phyloP scores from a whole-genome alignment of 2,888 invertebrate genomes.

The Anthophora plumipes region DNA sequence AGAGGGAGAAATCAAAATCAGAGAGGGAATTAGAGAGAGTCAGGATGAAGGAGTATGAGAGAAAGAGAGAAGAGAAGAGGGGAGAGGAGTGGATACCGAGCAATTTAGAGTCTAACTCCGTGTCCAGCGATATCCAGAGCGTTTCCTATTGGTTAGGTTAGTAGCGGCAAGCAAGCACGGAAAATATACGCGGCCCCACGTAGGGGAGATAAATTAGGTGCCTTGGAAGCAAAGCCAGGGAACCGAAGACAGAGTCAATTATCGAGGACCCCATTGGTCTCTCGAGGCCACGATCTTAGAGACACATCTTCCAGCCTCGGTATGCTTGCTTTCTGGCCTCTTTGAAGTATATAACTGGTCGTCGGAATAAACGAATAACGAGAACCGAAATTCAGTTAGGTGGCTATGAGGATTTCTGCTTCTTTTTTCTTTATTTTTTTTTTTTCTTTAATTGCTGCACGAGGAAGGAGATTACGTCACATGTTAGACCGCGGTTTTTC shows the following conservation, averaged over 20 bases:
- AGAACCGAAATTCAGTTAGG: conserved; percentile 30
- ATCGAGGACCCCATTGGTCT: conserved; percentile 75
- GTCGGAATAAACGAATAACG: conserved; percentile 43
- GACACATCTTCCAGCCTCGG: conserved; percentile 64
- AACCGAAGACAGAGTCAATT: conserved; percentile 79
- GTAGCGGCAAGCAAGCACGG: conserved; percentile 50
- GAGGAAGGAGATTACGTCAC: too few species aligned
- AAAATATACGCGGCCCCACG: conserved; percentile 71
- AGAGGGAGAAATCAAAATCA: too few species aligned
- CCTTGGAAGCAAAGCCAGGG: conserved; percentile 68
- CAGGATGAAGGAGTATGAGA: background rate
- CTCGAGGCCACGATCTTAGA: conserved; percentile 64
- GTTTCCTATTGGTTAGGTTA: conserved; percentile 16
- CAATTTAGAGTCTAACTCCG: conserved; percentile 65
- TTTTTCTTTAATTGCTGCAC: too few species aligned
- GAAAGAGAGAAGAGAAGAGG: conserved; percentile 40
- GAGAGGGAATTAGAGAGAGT: too few species aligned
- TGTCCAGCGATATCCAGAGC: conserved; percentile 60
- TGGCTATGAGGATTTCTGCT: too few species aligned
- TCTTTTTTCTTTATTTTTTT: too few species aligned
- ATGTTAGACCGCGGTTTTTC: too few species aligned
- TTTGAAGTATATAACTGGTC: conserved; percentile 43
- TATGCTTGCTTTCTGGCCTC: conserved; percentile 42
- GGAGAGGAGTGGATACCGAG: conserved; percentile 45
- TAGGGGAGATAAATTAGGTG: conserved; percentile 75